Percentiles rank a stretch among this genome's conserved stretches.
Conservation (phyloP, 1,140 invertebrate genomes). For the Drosophila nebulosa region DNA sequence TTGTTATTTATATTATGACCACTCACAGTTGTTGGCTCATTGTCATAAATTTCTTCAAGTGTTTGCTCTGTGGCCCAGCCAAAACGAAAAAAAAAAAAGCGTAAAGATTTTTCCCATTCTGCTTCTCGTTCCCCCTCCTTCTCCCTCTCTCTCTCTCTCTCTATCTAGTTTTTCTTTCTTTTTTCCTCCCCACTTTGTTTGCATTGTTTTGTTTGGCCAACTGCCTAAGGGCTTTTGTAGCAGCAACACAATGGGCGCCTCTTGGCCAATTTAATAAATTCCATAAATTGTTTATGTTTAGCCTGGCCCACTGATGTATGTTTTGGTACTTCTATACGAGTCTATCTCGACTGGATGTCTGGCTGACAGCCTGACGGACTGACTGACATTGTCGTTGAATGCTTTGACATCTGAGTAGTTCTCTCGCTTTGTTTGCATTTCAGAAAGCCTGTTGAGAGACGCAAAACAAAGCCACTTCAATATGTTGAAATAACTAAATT, state of each 20-base stretch:
- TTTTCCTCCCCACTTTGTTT: constrained; percentile 30
- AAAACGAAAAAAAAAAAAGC: constrained; percentile 25
- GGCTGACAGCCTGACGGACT: too few species aligned
- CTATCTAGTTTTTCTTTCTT: constrained; percentile 24
- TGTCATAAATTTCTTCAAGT: constrained; percentile 76
- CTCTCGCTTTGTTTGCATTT: background rate
- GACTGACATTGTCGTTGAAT: background rate
- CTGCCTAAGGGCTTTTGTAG: constrained; percentile 34
- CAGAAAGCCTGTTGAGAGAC: background rate
- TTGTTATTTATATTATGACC: constrained; percentile 79
- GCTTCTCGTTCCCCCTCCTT: background rate
- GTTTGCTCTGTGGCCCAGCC: constrained; percentile 54
- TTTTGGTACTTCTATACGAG: background rate
- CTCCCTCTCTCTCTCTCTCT: background rate
- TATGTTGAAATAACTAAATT: background rate
- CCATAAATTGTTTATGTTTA: constrained; percentile 25
- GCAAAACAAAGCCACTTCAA: background rate
- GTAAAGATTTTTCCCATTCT: background rate
- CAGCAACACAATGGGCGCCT: constrained; percentile 4
- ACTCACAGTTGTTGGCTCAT: constrained; percentile 75
- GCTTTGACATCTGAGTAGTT: background rate
- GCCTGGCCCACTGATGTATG: background rate
- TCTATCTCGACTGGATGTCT: background rate
- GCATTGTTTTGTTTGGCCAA: constrained; percentile 61
- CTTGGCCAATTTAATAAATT: constrained; percentile 25